Conservation (phyloP, 2,888 invertebrate species). For the Byasa hedistus region DNA sequence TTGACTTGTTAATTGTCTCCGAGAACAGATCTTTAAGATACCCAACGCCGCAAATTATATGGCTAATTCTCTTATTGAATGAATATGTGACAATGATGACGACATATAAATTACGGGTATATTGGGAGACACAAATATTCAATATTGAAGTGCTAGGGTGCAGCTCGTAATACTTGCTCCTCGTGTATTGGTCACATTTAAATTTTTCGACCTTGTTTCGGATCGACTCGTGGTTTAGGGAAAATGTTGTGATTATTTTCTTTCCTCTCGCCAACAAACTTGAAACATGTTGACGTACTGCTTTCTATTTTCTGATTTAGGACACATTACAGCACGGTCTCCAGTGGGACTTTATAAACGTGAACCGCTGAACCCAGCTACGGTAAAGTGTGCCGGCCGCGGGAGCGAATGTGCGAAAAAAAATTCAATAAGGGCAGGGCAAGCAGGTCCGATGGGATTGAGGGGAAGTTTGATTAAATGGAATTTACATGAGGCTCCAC, state of each 20-base stretch:
- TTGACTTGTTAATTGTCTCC: too few relatives aligned
- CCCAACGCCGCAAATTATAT: too few relatives aligned
- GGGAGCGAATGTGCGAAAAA: conserved; percentile 38
- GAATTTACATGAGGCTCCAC: conserved; percentile 64
- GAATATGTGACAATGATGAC: too few relatives aligned
- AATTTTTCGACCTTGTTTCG: too few relatives aligned
- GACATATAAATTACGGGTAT: too few relatives aligned
- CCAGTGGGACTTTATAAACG: conserved; percentile 24
- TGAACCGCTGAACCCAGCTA: conserved; percentile 18
- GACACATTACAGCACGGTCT: conserved; percentile 4
- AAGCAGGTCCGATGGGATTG: conserved; percentile 38
- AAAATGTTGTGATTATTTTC: conserved; percentile 14
- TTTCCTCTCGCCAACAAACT: background rate
- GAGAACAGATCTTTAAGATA: too few relatives aligned
- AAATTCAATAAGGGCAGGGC: conserved; percentile 50
- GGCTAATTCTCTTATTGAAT: too few relatives aligned
- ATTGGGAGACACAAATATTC: too few relatives aligned
- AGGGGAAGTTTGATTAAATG: conserved; percentile 66
- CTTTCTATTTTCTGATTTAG: conserved; percentile 14
- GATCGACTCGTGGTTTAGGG: too few relatives aligned
- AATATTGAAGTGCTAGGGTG: too few relatives aligned
- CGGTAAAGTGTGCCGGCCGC: conserved; percentile 22
- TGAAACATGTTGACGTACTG: conserved; percentile 8
- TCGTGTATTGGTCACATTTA: too few relatives aligned
- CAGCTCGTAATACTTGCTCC: too few relatives aligned